Base-by-base conservation (phyloP, 2,113 vertebrate genomes). In the Coregonus clupeaformis region DNA sequence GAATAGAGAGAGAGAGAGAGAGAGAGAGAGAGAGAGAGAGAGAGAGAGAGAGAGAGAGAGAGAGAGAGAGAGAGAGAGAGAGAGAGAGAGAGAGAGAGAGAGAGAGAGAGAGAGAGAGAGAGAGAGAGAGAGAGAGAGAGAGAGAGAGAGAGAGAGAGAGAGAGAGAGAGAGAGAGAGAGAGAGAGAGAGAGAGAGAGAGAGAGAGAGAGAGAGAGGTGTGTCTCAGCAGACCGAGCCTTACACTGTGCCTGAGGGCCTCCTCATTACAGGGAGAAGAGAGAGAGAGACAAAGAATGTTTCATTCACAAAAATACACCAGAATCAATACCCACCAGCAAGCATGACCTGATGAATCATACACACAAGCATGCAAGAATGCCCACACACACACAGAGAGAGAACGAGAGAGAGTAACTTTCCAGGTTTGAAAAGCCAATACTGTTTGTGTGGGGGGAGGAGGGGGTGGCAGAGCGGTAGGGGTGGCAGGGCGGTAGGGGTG, bases 291-390 rank as follows among this genome's bases (percentile, higher is more conserved):
- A 22, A 74, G 45, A 69, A 80, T 59, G 67, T 77, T 72, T 57
- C 73, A 82, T 80, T 73, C 29, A 68, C 45, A 57, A 45, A 71
- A 82, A 82, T 83, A 77, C 67, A 69, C 65, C 3, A n/a, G 65
- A 66, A 18, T 14, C 18, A 55, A 36, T 36, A 36, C 6, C 32
- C 32, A 36, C 6, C 32, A 36, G 32, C 6, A 36, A 1, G 6
- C 32, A 36, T 6, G 32, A 36, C 32, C 6, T 36, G 32, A 45
- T 42, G 75, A 71, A 74, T 52, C 76, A 52, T 36, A 55, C 66
- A 70, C 68, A 49, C 68, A 70, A 18, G 1, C 24, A 49, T 11
- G 22, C 47, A 70, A 45, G n/a, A 22, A 69, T 36, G 13, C 68
- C 47, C n/a, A 27, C n/a, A 59, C 57, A 22, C n/a, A 59, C 1